A percentile compares a stretch with the other conserved stretches of the same genome.
Evolutionary conservation across 2,113 vertebrate species (phyloP).

Genomic region (Atherinomorus stipes): DNA sequence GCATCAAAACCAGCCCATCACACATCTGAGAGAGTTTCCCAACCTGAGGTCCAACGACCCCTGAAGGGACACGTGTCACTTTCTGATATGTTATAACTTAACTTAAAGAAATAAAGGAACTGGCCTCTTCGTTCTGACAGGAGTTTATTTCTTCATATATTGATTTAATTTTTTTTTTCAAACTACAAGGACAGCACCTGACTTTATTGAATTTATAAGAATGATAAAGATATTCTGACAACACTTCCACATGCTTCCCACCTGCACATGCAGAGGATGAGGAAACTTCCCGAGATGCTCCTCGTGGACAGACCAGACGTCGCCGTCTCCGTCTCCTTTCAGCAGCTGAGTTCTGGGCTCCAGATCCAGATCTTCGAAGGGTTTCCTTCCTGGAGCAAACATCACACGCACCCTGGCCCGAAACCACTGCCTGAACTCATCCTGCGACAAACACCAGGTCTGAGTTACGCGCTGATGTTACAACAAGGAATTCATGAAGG

Average conservation of each 20-base stretch:
- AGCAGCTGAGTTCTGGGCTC: constrained; percentile 60
- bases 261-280: constrained; percentile 59
- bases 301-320: constrained; percentile 66
- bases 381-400: constrained; percentile 80
- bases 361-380: constrained; percentile 78
- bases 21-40: background rate
- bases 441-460: constrained; percentile 75
- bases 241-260: constrained; percentile 13
- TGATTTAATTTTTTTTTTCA: no score
- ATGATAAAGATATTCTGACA: background rate
- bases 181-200: no score
- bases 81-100: no score
- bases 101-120: no score
- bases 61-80: no score
- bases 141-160: no score
- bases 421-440: constrained; percentile 94
- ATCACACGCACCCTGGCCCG: constrained; percentile 86
- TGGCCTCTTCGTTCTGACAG: no score
- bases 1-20: background rate
- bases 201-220: no score
- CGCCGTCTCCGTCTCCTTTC: constrained; percentile 78
- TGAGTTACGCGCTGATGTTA: background rate
- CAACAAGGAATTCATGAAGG: background rate
- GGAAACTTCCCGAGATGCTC: constrained; percentile 69
- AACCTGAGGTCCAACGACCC: no score